Conservation (phyloP, 2,797 vertebrate genomes). For the Sus cebifrons region DNA sequence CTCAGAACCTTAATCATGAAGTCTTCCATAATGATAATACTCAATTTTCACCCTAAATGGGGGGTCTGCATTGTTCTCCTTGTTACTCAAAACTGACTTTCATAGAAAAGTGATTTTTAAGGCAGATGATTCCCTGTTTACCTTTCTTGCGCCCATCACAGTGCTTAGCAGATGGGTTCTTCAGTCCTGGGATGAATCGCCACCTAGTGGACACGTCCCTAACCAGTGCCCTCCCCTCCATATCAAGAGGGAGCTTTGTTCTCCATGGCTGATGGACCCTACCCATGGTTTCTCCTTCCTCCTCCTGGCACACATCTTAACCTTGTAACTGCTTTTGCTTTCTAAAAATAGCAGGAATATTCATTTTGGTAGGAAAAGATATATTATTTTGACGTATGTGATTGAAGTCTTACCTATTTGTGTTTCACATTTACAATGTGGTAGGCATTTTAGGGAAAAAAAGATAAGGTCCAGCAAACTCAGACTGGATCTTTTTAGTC, state of each 20-base stretch:
- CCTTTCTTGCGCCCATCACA: not conserved
- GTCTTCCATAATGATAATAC: not conserved
- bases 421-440: constrained; percentile 22
- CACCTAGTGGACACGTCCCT: constrained; percentile 81
- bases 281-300: constrained; percentile 8
- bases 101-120: constrained; percentile 11
- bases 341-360: not conserved
- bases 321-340: not conserved
- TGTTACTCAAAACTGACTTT: constrained; percentile 6
- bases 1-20: constrained; percentile 10
- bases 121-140: not conserved
- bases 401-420: constrained; percentile 53
- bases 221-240: not conserved
- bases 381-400: not conserved
- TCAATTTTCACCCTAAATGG: not conserved
- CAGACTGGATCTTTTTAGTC: constrained; percentile 60
- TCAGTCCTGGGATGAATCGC: constrained; percentile 67
- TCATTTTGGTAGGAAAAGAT: not conserved
- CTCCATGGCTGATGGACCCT: not conserved
- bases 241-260: constrained; percentile 76
- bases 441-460: constrained; percentile 31
- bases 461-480: constrained; percentile 58
- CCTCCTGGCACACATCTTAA: not conserved
- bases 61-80: not conserved
- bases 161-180: not conserved